Conservation (phyloP, 2,797 vertebrate genomes). For the Erpetoichthys calabaricus region DNA sequence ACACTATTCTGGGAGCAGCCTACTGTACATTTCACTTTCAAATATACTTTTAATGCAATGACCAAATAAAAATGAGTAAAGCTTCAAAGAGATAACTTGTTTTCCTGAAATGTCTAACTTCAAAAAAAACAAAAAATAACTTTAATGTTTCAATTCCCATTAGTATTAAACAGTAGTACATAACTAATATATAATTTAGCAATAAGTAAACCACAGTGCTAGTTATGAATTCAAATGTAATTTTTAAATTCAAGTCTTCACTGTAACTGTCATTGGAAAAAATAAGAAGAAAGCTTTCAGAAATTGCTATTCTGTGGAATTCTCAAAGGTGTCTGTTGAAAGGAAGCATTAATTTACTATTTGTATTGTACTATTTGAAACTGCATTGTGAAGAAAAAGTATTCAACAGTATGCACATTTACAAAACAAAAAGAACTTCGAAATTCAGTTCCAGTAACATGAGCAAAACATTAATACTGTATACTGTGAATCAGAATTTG, state of each 20-base stretch:
- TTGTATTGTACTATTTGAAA: no score
- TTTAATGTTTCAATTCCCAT: not conserved
- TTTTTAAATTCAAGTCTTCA: not conserved
- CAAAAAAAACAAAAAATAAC: not conserved
- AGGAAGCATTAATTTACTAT: no score
- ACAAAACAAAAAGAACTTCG: no score
- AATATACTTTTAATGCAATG: not conserved
- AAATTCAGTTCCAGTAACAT: no score
- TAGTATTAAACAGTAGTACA: not conserved
- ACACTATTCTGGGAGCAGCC: not conserved
- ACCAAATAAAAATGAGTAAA: not conserved
- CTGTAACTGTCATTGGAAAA: no score
- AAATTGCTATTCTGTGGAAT: no score
- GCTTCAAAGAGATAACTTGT: not conserved
- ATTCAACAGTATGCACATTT: no score
- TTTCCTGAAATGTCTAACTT: not conserved
- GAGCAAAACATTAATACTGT: no score
- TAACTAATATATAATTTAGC: not conserved
- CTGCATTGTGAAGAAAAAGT: no score
- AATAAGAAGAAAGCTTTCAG: no score
- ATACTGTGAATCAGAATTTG: no score
- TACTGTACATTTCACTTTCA: not conserved
- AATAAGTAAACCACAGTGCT: not conserved
- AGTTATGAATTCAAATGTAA: not conserved
- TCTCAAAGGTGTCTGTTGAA: no score